Conservation (phyloP, 2,888 invertebrate species). For the Agriotes lineatus region DNA sequence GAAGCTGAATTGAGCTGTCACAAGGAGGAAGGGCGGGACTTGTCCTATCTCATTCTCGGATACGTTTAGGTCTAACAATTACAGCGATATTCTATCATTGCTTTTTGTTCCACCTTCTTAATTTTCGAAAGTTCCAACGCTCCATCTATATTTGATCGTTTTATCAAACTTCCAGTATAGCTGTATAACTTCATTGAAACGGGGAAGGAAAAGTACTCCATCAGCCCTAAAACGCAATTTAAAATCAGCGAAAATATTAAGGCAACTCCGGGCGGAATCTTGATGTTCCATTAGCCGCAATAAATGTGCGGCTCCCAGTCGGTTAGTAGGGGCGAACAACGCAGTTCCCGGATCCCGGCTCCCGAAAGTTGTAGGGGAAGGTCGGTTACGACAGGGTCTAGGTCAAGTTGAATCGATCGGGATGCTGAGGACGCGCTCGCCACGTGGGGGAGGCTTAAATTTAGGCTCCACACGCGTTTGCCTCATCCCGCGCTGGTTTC, state of each 20-base stretch:
- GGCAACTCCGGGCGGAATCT: neutral
- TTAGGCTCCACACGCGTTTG: neutral
- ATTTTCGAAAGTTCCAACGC: too few species aligned
- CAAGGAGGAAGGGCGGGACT: too few species aligned
- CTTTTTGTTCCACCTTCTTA: too few species aligned
- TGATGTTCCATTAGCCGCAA: neutral
- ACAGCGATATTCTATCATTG: too few species aligned
- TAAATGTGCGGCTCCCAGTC: neutral
- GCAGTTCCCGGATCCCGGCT: neutral
- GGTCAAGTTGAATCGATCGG: constrained; percentile 49
- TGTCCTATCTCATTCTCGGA: too few species aligned
- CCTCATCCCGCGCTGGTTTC: neutral
- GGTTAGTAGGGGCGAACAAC: constrained; percentile 16
- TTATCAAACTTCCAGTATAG: too few species aligned
- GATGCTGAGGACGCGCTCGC: constrained; percentile 43
- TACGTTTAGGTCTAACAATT: too few species aligned
- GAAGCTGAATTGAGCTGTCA: too few species aligned
- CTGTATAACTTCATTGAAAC: too few species aligned
- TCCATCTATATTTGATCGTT: too few species aligned
- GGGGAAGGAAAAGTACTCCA: too few species aligned
- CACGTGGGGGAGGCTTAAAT: constrained; percentile 17
- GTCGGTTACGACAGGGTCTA: constrained; percentile 50
- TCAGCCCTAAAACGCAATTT: neutral
- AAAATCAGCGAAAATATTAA: neutral
- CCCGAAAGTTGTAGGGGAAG: constrained; percentile 39